Conservation (phyloP, 2,113 vertebrate species). For the Dipodomys stephensi region DNA sequence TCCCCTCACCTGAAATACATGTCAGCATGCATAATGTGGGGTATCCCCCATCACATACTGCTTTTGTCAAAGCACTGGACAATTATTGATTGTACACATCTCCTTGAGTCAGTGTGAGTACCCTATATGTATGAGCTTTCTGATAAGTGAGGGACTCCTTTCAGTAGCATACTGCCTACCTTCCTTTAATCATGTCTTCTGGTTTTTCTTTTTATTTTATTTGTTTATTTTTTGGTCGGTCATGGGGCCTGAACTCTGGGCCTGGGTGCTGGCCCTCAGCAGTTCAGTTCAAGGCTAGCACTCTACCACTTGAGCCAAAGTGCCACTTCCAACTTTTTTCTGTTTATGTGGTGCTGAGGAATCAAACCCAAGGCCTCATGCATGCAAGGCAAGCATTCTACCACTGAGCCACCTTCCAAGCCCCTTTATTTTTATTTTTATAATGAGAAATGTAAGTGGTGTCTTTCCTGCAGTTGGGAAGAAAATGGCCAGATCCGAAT, state of each 20-base stretch:
- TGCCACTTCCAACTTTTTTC: too few species aligned
- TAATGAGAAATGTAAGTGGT: slow-evolving; percentile 60
- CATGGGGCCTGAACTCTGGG: too few species aligned
- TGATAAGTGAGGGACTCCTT: slow-evolving; percentile 36
- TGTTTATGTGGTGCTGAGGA: too few species aligned
- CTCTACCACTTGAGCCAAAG: too few species aligned
- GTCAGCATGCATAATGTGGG: not conserved
- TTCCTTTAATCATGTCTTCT: slow-evolving; percentile 65
- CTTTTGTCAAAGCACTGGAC: slow-evolving; percentile 29
- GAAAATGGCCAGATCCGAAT: slow-evolving; percentile 70
- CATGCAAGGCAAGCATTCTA: too few species aligned
- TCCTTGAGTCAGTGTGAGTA: not conserved
- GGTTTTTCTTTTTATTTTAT: not conserved
- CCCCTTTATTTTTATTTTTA: slow-evolving; percentile 46
- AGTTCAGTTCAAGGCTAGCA: too few species aligned
- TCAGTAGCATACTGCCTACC: not conserved
- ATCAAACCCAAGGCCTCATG: too few species aligned
- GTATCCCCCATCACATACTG: not conserved
- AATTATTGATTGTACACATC: slow-evolving; percentile 6
- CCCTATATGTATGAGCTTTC: not conserved
- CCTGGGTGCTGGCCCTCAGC: too few species aligned
- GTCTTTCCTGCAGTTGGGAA: slow-evolving; percentile 59
- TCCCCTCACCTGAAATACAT: slow-evolving; percentile 64
- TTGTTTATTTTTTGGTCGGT: too few species aligned
- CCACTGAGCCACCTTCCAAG: too few species aligned